Evolutionary conservation across 2,113 vertebrate genomes (phyloP), one percentile per base, ranked within the genome.

Genomic region (Chrysochloris asiatica): DNA sequence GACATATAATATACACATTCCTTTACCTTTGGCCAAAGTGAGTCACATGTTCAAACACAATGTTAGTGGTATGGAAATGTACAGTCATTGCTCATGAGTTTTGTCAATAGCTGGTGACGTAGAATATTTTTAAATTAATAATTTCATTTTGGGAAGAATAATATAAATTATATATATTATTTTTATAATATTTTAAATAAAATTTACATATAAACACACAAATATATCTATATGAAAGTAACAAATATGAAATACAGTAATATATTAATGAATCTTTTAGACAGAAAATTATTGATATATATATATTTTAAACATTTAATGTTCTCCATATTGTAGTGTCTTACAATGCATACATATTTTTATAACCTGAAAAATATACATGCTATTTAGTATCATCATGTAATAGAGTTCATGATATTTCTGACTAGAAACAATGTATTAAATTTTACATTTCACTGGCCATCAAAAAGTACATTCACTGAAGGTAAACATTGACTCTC

Each of bases 401-500:
- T 81, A 83, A 83, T 71, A 75, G 43, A 88, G 85, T 91, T 91
- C n/a, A 86, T 88, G 65, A 67, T 85, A 54, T 84, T 89, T 93
- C 50, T 94, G 30, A 83, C 88, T 81, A 90, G 33, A 92, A 89
- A 48, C 85, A 87, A 88, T 79, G 9, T 48, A 79, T 72, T 41
- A 79, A 78, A 87, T 89, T 92, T 95, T 89, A 93, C 38, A 85
- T 93, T 94, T 93, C 50, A 93, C 81, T 83, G 69, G 56, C 33
- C 76, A 73, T 94, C 77, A 95, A 76, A 67, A 90, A 80, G 79
- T 83, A 93, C 93, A 94, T 93, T 95, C 89, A 95, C 22, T 89
- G 83, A 92, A 90, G 59, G 71, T 93, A 96, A 97, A 95, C 94
- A 96, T 88, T 94, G 82, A 86, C 80, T 93, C 75, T 93, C 26